These are phyloP conservation scores for Lepisosteus oculatus DNA, from an alignment of 2,113 vertebrate genomes.

Conservation along the genomic window DNA sequence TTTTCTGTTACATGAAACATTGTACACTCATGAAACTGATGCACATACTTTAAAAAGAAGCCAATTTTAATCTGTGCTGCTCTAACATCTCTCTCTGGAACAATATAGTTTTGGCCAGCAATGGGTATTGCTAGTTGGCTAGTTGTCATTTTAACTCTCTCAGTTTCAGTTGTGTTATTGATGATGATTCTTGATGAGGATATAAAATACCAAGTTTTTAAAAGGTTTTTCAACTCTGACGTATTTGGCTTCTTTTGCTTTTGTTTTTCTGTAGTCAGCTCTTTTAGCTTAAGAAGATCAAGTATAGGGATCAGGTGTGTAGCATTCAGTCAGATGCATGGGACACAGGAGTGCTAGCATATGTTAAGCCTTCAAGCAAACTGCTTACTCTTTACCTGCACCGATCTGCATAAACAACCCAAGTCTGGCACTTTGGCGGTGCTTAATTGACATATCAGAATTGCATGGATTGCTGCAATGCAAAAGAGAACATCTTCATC, in stretches of 20 bases:
- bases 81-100: too few species aligned
- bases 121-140: too few species aligned
- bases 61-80: too few species aligned
- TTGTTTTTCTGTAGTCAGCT: slow-evolving; percentile 69
- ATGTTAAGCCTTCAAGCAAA: slow-evolving; percentile 36
- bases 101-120: too few species aligned
- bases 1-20: too few species aligned
- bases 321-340: slow-evolving; percentile 62
- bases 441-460: slow-evolving; percentile 35
- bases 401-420: slow-evolving; percentile 52
- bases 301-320: slow-evolving; percentile 70
- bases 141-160: too few species aligned
- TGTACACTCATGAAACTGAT: too few species aligned
- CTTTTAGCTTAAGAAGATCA: slow-evolving; percentile 67
- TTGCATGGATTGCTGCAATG: slow-evolving; percentile 60
- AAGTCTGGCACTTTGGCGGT: slow-evolving; percentile 48
- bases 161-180: too few species aligned
- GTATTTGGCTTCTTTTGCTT: slow-evolving; percentile 25
- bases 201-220: neutral
- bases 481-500: slow-evolving; percentile 40
- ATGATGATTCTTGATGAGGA: too few species aligned
- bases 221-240: neutral
- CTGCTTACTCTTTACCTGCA: slow-evolving; percentile 37
- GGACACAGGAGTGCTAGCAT: neutral
- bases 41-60: too few species aligned